Conservation (phyloP, 1,140 invertebrate genomes). For the Ooceraea biroi region DNA sequence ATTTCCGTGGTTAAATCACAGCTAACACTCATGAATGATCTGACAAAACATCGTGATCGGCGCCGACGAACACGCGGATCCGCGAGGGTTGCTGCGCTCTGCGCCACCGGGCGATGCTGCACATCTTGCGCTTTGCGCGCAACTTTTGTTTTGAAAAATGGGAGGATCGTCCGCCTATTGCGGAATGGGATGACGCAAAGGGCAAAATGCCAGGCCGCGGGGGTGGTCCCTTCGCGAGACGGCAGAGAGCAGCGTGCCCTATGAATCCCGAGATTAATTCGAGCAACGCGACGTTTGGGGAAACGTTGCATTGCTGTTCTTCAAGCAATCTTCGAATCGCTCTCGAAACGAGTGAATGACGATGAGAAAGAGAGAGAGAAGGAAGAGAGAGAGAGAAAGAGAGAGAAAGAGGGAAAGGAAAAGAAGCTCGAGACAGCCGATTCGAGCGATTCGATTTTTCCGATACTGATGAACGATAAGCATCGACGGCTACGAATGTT, state of each 20-base stretch:
- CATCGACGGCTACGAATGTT: slow-evolving; percentile 73
- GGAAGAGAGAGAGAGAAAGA: neutral
- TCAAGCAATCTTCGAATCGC: slow-evolving; percentile 59
- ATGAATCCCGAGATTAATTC: slow-evolving; percentile 28
- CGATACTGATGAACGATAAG: slow-evolving; percentile 54
- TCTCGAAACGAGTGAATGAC: slow-evolving; percentile 48
- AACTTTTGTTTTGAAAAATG: too few species aligned
- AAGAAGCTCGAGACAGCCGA: slow-evolving; percentile 56
- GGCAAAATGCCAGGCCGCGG: slow-evolving; percentile 20
- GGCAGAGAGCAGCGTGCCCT: slow-evolving; percentile 5
- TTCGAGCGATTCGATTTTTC: slow-evolving; percentile 56
- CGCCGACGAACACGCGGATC: slow-evolving; percentile 35
- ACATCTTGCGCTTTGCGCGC: slow-evolving; percentile 21
- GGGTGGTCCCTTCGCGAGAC: slow-evolving; percentile 29
- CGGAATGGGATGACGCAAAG: neutral
- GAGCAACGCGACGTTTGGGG: slow-evolving; percentile 44
- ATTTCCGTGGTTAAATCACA: slow-evolving; percentile 79
- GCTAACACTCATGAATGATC: slow-evolving; percentile 82
- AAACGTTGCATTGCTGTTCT: slow-evolving; percentile 42
- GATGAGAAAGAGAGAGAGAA: slow-evolving; percentile 38
- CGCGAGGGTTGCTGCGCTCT: slow-evolving; percentile 31
- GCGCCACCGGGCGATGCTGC: slow-evolving; percentile 23
- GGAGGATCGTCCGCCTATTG: neutral
- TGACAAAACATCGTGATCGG: slow-evolving; percentile 81
- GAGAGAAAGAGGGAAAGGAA: neutral